Evolutionary conservation across 2,113 vertebrate genomes (phyloP).

Genomic region (Otis tarda): DNA sequence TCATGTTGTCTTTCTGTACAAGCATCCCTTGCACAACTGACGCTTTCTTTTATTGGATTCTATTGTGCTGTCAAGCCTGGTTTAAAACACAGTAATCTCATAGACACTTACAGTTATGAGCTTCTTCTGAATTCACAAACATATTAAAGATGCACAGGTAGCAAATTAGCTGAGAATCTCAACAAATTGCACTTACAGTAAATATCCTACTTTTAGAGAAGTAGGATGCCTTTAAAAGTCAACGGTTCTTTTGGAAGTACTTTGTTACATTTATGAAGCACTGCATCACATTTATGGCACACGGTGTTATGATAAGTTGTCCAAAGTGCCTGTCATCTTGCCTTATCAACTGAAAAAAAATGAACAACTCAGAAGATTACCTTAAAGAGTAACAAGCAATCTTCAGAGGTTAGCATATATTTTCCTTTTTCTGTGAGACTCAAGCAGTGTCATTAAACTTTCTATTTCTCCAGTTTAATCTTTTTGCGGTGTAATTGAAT

Average conservation of each 20-base stretch:
- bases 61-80: constrained; percentile 71
- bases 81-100: constrained; percentile 72
- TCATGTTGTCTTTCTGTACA: not conserved
- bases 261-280: constrained; percentile 70
- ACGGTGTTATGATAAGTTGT: constrained; percentile 59
- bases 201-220: constrained; percentile 65
- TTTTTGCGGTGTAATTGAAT: not conserved
- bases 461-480: not conserved
- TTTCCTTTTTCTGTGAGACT: not conserved
- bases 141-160: constrained; percentile 65
- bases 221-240: constrained; percentile 68
- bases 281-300: constrained; percentile 62
- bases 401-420: not conserved
- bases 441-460: not conserved
- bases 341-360: constrained; percentile 35
- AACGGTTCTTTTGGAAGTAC: constrained; percentile 53
- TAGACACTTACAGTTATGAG: constrained; percentile 69
- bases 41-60: constrained; percentile 61
- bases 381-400: not conserved
- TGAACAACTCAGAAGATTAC: not conserved
- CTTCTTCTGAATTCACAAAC: constrained; percentile 62
- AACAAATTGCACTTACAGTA: constrained; percentile 70
- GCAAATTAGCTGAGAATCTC: constrained; percentile 65
- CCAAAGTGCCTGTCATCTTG: constrained; percentile 66
- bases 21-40: not conserved